These are phyloP conservation scores for Morus bassanus DNA, from an alignment of 2,797 vertebrate genomes.

Conservation along the genomic window DNA sequence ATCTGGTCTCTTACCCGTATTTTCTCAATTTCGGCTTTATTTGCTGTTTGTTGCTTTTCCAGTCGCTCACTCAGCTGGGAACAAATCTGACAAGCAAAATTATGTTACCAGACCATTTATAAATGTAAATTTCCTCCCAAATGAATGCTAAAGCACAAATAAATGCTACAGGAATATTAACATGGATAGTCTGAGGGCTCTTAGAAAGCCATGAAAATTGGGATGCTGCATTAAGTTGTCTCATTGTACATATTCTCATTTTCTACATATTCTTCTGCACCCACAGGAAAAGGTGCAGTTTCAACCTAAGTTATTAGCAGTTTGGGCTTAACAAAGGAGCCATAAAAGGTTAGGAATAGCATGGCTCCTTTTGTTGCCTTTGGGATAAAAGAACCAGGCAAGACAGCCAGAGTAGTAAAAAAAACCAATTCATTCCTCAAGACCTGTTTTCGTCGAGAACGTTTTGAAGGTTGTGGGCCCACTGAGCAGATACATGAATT, in stretches of 20 bases:
- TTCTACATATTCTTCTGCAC: background rate
- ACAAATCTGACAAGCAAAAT: constrained; percentile 87
- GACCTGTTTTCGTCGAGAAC: background rate
- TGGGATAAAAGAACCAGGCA: background rate
- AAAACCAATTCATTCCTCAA: background rate
- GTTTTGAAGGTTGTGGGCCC: background rate
- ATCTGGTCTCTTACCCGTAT: constrained; percentile 85
- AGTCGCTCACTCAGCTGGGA: constrained; percentile 96
- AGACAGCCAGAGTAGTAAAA: background rate
- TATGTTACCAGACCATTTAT: constrained; percentile 43
- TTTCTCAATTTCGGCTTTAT: constrained; percentile 93
- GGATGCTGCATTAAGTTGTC: background rate
- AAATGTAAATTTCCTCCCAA: constrained; percentile 28
- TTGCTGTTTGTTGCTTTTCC: constrained; percentile 95
- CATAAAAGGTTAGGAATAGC: background rate
- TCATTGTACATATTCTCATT: background rate
- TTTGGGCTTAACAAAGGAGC: background rate
- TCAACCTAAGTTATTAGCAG: background rate
- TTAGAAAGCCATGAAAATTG: background rate
- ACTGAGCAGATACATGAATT: background rate
- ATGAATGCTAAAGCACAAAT: constrained; percentile 21
- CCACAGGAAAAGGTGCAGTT: background rate
- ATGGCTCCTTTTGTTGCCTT: background rate
- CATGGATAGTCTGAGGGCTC: background rate
- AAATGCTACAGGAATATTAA: constrained; percentile 16